A percentile compares a stretch with the other conserved stretches of the same genome.
Conservation (phyloP, 2,113 vertebrate species). For the Rafetus swinhoei region DNA sequence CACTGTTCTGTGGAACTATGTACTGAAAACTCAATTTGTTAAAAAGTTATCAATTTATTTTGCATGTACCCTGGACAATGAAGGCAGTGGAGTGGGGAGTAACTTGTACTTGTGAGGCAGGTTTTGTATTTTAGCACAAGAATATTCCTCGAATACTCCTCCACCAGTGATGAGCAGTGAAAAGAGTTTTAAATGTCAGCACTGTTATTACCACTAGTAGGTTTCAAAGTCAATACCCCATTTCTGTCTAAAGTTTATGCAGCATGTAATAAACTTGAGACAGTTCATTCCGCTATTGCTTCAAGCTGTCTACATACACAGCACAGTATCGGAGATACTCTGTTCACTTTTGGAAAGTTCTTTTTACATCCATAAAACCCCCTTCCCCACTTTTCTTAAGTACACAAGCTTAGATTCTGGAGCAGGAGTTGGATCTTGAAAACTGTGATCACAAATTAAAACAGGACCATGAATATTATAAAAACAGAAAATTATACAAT, state of each 20-base stretch:
- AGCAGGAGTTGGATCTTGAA: background rate
- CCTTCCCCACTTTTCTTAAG: background rate
- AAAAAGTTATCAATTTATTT: background rate
- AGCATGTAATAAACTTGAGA: background rate
- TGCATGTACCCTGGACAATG: background rate
- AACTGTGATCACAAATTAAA: background rate
- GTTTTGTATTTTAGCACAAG: background rate
- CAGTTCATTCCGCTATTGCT: background rate
- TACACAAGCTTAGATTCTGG: background rate
- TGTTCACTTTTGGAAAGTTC: background rate
- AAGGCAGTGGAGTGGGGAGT: background rate
- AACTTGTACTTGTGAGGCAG: background rate
- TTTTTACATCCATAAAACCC: background rate
- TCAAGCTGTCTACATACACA: background rate
- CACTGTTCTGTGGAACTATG: background rate
- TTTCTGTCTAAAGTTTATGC: background rate
- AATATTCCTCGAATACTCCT: background rate
- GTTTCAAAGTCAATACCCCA: background rate
- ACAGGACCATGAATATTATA: fast-evolving
- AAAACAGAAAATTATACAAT: fast-evolving
- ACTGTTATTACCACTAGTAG: background rate
- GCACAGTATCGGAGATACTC: background rate
- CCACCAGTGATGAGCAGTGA: background rate
- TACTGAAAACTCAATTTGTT: background rate
- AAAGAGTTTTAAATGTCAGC: background rate